Evolutionary conservation across 2,797 vertebrate species (phyloP), one percentile per base, ranked within the genome.

Genomic region (Bovichtus diacanthus): DNA sequence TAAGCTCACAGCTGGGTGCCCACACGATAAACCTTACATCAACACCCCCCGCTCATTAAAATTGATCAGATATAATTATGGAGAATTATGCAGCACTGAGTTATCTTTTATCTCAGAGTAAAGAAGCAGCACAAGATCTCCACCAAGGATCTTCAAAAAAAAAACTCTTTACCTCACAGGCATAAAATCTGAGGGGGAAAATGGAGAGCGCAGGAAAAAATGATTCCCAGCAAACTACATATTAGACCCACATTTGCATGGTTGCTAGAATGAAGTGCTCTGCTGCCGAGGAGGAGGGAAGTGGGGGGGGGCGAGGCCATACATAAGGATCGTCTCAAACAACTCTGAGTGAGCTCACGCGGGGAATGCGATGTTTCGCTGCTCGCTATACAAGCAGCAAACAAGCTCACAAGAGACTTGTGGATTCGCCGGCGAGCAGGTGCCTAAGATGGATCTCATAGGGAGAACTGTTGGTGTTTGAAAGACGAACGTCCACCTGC

Each of bases 51-150:
- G 29, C 73, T 84, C 69, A 84, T 86, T 88, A 85, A 90, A 88
- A 90, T 63, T 67, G 66, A 93, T 90, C 84, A 78, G 64, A 89
- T 87, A 78, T 79, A 84, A 83, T 82, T 65, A 82, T 83, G 65
- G 83, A 80, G 67, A 87, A 86, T 90, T 83, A 88, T 88, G 75
- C 82, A 89, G 82, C 83, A 61, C 76, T 85, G 84, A 63, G 50
- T 81, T 82, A 68, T 78, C 76, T 85, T 88, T 87, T 55, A 84
- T 92, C 86, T 80, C 54, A 36, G 80, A 67, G 62, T 38, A 41
- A 64, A 83, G 64, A 88, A 88, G 90, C 72, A 63, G 61, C 81
- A 69, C 58, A 82, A 79, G 56, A 77, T 74, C 66, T 82, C 69
- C 76, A 77, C 36, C 36, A 38, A 80, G 43, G 74, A 74, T 76